These are phyloP conservation scores for Etheostoma perlongum DNA, from an alignment of 2,797 vertebrate species.

Conservation along the genomic window DNA sequence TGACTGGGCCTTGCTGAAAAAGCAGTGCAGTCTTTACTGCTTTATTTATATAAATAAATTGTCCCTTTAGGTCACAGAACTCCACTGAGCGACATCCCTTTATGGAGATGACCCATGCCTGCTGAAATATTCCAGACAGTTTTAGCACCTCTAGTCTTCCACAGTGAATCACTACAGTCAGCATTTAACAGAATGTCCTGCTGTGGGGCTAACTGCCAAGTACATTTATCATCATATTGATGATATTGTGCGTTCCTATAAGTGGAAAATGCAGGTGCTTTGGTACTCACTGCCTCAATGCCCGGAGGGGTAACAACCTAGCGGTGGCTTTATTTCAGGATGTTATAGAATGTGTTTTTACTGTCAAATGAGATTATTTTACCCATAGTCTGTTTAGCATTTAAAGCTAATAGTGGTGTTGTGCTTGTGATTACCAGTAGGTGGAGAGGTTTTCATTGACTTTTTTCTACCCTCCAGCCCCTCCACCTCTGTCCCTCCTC, in stretches of 20 bases:
- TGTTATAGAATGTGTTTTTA: conserved; percentile 20
- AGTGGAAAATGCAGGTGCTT: conserved; percentile 31
- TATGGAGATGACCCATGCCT: conserved; percentile 58
- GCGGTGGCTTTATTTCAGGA: conserved; percentile 38
- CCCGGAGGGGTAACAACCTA: conserved; percentile 33
- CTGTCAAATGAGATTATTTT: conserved; percentile 13
- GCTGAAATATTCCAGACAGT: conserved; percentile 59
- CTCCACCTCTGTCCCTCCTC: conserved; percentile 64
- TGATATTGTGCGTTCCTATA: conserved; percentile 41
- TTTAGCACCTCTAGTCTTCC: conserved; percentile 55
- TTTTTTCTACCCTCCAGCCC: conserved; percentile 32
- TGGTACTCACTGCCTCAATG: conserved; percentile 19
- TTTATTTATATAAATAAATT: conserved; percentile 51
- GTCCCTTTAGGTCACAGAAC: conserved; percentile 52
- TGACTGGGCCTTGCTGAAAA: conserved; percentile 26
- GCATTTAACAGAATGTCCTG: conserved; percentile 53
- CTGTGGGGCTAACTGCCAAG: conserved; percentile 53
- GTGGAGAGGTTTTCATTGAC: conserved; percentile 62
- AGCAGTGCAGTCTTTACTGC: conserved; percentile 16
- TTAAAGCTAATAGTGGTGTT: background rate
- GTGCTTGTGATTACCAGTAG: conserved; percentile 64
- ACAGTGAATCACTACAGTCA: conserved; percentile 60
- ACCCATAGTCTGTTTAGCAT: background rate
- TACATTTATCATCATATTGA: conserved; percentile 58
- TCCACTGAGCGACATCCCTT: conserved; percentile 52